phyloP scores from a whole-genome alignment of 2,113 vertebrate species.

The Emydura subglobosa region DNA sequence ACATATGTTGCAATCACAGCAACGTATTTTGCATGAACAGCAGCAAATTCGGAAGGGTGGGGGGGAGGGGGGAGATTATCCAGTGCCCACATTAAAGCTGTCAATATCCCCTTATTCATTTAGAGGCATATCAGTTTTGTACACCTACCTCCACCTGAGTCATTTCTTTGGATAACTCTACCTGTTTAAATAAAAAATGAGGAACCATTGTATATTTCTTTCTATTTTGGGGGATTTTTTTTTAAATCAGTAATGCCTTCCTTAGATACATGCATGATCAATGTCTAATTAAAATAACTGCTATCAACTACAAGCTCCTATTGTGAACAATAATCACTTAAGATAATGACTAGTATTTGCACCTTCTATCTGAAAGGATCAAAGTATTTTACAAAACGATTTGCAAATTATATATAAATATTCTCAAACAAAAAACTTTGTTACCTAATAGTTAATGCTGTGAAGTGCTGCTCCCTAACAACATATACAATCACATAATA shows the following conservation, averaged over 20 bases:
- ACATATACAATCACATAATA: background rate
- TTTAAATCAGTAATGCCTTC: conserved; percentile 37
- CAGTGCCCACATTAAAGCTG: conserved; percentile 62
- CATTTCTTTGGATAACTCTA: background rate
- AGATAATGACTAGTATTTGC: background rate
- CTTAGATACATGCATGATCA: background rate
- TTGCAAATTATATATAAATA: background rate
- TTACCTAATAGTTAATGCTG: background rate
- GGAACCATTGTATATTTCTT: conserved; percentile 38
- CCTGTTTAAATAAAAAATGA: conserved; percentile 43
- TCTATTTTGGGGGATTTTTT: conserved; percentile 31
- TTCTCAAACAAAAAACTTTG: background rate
- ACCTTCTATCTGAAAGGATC: background rate
- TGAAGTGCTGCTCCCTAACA: background rate
- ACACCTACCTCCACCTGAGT: conserved; percentile 25
- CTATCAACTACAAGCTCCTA: conserved; percentile 35
- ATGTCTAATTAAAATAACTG: conserved; percentile 47
- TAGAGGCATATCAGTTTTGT: conserved; percentile 35
- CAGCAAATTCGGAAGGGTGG: conserved; percentile 62
- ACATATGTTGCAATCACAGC: conserved; percentile 63
- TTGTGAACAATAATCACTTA: conserved; percentile 8
- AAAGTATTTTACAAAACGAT: background rate
- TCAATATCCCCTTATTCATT: conserved; percentile 63
- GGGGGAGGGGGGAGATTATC: conserved; percentile 57
- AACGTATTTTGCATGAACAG: conserved; percentile 70